Percentiles rank a stretch among this genome's conserved stretches.
These are phyloP conservation scores for Camelus dromedarius DNA, from an alignment of 2,113 vertebrate species.

Conservation along the genomic window DNA sequence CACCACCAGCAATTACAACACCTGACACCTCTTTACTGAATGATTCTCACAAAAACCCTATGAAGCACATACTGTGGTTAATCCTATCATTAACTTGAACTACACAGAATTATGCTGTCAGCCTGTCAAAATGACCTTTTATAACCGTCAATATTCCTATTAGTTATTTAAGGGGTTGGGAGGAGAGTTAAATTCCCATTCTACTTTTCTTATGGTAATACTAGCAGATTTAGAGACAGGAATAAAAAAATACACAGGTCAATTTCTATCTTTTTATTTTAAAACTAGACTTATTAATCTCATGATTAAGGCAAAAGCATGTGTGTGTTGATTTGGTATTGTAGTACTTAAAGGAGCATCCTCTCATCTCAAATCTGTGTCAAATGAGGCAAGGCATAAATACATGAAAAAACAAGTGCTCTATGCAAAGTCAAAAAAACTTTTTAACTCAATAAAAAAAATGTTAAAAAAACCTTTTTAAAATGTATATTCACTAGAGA, in stretches of 20 bases:
- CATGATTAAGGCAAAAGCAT: background rate
- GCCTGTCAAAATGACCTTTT: background rate
- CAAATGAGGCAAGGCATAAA: background rate
- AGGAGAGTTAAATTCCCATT: conserved; percentile 7
- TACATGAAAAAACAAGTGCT: background rate
- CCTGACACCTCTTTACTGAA: background rate
- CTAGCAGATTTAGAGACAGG: background rate
- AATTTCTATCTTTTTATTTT: conserved; percentile 8
- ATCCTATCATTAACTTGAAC: background rate
- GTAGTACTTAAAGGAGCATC: background rate
- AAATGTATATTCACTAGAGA: background rate
- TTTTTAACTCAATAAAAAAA: background rate
- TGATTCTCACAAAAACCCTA: background rate
- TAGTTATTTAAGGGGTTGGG: background rate
- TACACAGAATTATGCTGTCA: background rate
- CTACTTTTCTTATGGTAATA: background rate
- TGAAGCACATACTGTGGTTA: background rate
- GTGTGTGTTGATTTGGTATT: background rate
- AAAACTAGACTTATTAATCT: conserved; percentile 30
- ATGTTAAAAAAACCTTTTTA: background rate
- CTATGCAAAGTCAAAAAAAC: background rate
- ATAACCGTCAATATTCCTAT: background rate
- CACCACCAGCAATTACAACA: background rate
- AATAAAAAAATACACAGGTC: background rate
- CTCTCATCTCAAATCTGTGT: conserved; percentile 7